Conservation (phyloP, 1,140 invertebrate species). For the Mya arenaria region DNA sequence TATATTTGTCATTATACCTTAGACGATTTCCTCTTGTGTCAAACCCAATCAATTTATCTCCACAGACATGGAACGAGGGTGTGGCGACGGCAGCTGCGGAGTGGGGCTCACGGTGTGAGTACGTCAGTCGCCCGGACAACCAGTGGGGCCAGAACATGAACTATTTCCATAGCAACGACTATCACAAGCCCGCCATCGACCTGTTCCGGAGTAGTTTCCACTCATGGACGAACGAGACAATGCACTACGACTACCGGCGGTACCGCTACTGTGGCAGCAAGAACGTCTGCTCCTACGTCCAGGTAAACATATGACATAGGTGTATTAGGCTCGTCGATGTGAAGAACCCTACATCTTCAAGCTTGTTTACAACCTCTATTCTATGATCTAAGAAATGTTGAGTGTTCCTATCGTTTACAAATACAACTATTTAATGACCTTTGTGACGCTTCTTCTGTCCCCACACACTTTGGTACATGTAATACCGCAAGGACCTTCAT, state of each 20-base stretch:
- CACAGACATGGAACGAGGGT: constrained; percentile 45
- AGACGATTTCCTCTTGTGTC: no score
- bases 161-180: constrained; percentile 32
- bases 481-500: no score
- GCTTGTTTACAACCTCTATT: no score
- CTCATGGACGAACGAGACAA: constrained; percentile 37
- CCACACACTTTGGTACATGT: no score
- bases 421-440: no score
- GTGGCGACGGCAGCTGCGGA: constrained; percentile 33
- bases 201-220: constrained; percentile 34
- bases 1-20: no score
- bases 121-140: constrained; percentile 45
- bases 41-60: neutral
- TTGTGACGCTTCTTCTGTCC: no score
- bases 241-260: constrained; percentile 45
- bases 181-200: constrained; percentile 30
- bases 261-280: constrained; percentile 41
- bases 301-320: constrained; percentile 43
- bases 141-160: constrained; percentile 56
- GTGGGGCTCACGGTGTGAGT: constrained; percentile 33
- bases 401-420: no score
- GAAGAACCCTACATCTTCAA: no score
- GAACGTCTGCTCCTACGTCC: constrained; percentile 51
- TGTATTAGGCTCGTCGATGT: no score
- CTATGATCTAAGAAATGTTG: no score